Base-by-base conservation (phyloP, 1,140 invertebrate genomes). In the Nasonia vitripennis region DNA sequence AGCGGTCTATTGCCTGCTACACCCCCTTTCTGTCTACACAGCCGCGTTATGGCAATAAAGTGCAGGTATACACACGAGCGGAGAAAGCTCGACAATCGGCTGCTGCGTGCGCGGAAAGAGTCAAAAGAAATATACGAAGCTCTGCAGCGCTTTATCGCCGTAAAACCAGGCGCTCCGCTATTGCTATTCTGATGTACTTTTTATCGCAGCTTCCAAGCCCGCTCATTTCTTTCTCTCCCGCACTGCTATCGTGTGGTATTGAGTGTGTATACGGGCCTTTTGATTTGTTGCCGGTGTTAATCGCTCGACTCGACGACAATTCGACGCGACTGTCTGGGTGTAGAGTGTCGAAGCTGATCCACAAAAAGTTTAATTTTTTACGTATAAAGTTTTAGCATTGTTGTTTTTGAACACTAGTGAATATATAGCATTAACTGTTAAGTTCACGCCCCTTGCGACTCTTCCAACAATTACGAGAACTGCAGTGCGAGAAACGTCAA, bases 81-180 rank as follows among this genome's bases (percentile, higher is more conserved):
- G 71, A 75, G 73, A 45, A 45, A 75, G 55, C 55, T 62, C 55
- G 55, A 62, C 55, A 62, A 62, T 62, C 55, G 55, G 55, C 51
- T 62, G 55, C 4, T 20, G 7, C 10, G 10, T 1, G 55, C 55
- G 55, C 4, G 55, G 55, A 62, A 62, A 62, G 17, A 62, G 55
- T 14, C 55, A 62, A 62, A 62, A 62, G 55, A 62, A 62, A 62
- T 62, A 62, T 62, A 62, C 17, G 41, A 45, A 45, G 41, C 41
- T 5, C 7, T 6, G 14, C 48, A 51, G 17, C 17, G 55, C 55
- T 62, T 62, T 62, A 62, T 62, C 55, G 55, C 20, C 20, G 55
- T 62, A 62, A 45, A 45, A 62, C 55, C 55, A 62, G 20, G 55
- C 55, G 55, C 55, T 62, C 17, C 55, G 55, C 55, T 62, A 62